A percentile compares a stretch with the other conserved stretches of the same genome.
These are phyloP conservation scores for Mylabris sibirica DNA, from an alignment of 2,888 invertebrate species.

Conservation along the genomic window DNA sequence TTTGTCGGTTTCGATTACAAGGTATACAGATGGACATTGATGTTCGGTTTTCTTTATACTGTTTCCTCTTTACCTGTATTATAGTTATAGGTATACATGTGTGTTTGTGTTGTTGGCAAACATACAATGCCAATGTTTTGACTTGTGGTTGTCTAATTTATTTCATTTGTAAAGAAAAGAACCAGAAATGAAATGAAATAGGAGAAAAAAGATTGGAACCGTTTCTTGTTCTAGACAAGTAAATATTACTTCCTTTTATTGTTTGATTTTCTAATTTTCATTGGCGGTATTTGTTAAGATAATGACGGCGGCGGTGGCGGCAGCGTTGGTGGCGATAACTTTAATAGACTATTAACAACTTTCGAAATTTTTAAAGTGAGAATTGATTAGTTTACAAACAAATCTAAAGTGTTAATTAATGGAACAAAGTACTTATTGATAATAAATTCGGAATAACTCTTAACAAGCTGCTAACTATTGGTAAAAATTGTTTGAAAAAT, in stretches of 20 bases:
- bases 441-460: background rate
- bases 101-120: constrained; percentile 3
- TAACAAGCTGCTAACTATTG: background rate
- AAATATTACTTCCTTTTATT: background rate
- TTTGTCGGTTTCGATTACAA: constrained; percentile 47
- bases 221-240: background rate
- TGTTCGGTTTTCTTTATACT: constrained; percentile 9
- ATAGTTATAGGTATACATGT: no score
- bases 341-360: background rate
- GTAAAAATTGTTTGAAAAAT: no score
- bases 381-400: background rate
- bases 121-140: constrained; percentile 47
- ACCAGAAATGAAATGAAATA: background rate
- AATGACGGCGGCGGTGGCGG: background rate
- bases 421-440: background rate
- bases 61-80: background rate
- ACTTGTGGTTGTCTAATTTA: constrained; percentile 45
- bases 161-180: constrained; percentile 13
- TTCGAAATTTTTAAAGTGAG: background rate
- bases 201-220: background rate
- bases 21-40: constrained; percentile 28
- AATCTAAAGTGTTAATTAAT: background rate
- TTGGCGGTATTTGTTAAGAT: background rate
- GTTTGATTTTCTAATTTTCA: constrained; percentile 8
- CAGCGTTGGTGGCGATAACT: background rate